Percentiles rank a stretch among this genome's conserved stretches.
Evolutionary conservation across 2,888 invertebrate species (phyloP).

Genomic region (Zaprionus lineosus): DNA sequence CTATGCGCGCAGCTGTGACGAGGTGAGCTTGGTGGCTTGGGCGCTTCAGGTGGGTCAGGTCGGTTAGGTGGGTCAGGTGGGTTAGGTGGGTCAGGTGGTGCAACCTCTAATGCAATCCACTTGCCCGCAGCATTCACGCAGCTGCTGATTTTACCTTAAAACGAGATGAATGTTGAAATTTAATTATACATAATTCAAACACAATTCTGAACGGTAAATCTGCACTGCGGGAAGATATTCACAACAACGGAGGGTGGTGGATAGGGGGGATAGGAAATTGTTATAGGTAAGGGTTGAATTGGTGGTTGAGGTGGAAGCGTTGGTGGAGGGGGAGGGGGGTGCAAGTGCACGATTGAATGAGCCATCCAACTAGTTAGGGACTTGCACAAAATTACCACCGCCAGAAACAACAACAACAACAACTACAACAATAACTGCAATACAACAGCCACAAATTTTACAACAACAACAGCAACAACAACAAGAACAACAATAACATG

Average conservation of each 20-base stretch:
- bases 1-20: background rate
- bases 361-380: conserved; percentile 41
- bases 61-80: no score
- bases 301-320: background rate
- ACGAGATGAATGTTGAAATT: conserved; percentile 68
- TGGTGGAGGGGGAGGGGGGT: background rate
- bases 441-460: conserved; percentile 13
- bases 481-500: conserved; percentile 3
- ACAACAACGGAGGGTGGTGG: no score
- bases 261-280: background rate
- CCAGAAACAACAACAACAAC: background rate
- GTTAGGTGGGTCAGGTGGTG: background rate
- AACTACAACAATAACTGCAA: conserved; percentile 14
- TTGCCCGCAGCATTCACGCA: conserved; percentile 22
- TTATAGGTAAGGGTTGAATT: no score
- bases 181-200: conserved; percentile 73
- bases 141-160: conserved; percentile 41
- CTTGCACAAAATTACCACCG: conserved; percentile 37
- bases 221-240: conserved; percentile 21
- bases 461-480: conserved; percentile 1
- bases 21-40: no score
- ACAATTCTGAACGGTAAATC: conserved; percentile 60
- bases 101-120: background rate
- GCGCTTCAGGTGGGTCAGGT: no score
- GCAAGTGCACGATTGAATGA: conserved; percentile 46